Evolutionary conservation across 2,888 invertebrate genomes (phyloP).

Genomic region (Leucophenga maculata): DNA sequence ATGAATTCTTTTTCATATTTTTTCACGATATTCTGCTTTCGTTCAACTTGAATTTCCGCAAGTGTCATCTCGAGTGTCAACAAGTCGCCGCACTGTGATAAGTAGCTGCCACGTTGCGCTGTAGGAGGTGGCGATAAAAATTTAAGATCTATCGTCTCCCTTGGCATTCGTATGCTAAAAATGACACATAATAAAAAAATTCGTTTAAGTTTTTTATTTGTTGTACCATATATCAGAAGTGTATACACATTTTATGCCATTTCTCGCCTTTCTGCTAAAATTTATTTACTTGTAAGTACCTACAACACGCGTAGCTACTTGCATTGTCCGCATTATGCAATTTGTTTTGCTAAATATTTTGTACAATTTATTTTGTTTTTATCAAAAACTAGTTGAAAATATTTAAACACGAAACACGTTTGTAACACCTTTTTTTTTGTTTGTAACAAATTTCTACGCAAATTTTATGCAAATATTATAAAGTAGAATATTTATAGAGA

Average conservation of each 20-base stretch:
- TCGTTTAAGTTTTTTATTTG: background rate
- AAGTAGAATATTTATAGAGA: too few species aligned
- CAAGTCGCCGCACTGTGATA: slow-evolving; percentile 11
- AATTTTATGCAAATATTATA: too few species aligned
- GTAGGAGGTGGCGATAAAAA: background rate
- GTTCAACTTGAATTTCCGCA: background rate
- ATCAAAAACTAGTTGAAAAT: too few species aligned
- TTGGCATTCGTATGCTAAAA: slow-evolving; percentile 19
- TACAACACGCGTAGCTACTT: too few species aligned
- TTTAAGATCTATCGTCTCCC: background rate
- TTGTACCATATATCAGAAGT: background rate
- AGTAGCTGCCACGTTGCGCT: background rate
- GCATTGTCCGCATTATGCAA: too few species aligned
- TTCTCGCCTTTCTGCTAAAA: background rate
- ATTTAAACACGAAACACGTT: too few species aligned
- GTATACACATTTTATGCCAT: background rate
- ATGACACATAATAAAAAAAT: slow-evolving; percentile 3
- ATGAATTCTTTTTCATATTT: background rate
- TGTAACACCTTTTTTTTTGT: too few species aligned
- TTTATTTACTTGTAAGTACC: too few species aligned
- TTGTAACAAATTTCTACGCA: too few species aligned
- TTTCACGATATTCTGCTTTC: background rate
- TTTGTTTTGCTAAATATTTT: too few species aligned
- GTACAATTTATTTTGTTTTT: background rate
- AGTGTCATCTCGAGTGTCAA: slow-evolving; percentile 15